Conservation (phyloP, 2,797 vertebrate genomes). For the Sebastes umbrosus region DNA sequence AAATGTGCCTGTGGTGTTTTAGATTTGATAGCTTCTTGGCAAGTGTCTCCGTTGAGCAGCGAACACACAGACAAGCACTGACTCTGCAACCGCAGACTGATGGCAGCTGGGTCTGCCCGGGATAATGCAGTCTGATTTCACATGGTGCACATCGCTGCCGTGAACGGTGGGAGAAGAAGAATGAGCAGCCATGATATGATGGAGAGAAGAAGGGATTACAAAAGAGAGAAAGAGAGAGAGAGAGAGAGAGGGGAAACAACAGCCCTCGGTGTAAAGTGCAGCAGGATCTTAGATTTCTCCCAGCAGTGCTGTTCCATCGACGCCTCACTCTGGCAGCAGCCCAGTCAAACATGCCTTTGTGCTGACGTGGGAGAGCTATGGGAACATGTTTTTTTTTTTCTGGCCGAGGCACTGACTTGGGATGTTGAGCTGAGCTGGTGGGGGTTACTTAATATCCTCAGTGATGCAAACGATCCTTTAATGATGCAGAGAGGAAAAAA, state of each 20-base stretch:
- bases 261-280: conserved; percentile 60
- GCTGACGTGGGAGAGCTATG: conserved; percentile 77
- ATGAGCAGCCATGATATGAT: conserved; percentile 33
- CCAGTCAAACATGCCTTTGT: conserved; percentile 79
- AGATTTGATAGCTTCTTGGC: conserved; percentile 51
- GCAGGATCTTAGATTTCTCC: conserved; percentile 68
- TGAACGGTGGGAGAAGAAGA: conserved; percentile 24
- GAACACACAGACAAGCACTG: conserved; percentile 27
- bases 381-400: conserved; percentile 70
- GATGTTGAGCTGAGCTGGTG: conserved; percentile 41
- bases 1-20: conserved; percentile 45
- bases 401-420: conserved; percentile 55
- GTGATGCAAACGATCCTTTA: conserved; percentile 51
- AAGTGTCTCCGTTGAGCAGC: conserved; percentile 8
- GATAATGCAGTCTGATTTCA: conserved; percentile 55
- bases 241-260: conserved; percentile 45
- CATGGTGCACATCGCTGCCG: conserved; percentile 31
- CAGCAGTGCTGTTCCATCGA: conserved; percentile 48
- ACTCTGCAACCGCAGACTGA: conserved; percentile 40
- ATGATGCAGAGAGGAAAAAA: conserved; percentile 4
- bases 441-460: conserved; percentile 56
- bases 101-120: conserved; percentile 22
- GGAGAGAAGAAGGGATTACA: not conserved
- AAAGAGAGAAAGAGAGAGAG: not conserved
- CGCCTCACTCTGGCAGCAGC: conserved; percentile 67